Conservation (phyloP, 2,113 vertebrate species). For the Gymnobelideus leadbeateri region DNA sequence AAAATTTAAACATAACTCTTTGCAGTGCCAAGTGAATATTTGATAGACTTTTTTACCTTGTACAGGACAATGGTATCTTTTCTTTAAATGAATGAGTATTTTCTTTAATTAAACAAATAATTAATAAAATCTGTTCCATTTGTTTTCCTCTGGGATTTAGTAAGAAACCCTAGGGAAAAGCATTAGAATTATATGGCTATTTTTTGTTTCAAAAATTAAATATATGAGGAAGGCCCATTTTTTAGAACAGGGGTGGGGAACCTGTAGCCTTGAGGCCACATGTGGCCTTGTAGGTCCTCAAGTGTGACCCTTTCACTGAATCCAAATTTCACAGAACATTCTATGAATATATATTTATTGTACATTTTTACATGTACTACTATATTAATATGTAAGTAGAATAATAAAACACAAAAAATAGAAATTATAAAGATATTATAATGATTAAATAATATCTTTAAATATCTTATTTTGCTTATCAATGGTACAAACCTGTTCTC, state of each 20-base stretch:
- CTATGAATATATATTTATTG: too few relatives aligned
- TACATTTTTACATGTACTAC: too few relatives aligned
- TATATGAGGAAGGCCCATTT: background rate
- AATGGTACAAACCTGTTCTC: background rate
- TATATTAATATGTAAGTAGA: background rate
- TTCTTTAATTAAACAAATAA: background rate
- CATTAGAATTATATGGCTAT: background rate
- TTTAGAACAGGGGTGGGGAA: too few relatives aligned
- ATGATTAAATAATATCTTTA: background rate
- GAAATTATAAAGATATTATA: background rate
- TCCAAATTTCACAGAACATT: too few relatives aligned
- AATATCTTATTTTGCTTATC: background rate
- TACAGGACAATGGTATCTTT: background rate
- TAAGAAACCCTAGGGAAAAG: conserved; percentile 22
- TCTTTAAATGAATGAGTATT: background rate
- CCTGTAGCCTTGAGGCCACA: too few relatives aligned
- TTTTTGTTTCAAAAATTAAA: background rate
- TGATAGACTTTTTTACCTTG: background rate
- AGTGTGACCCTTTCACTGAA: too few relatives aligned
- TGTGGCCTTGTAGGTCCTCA: too few relatives aligned
- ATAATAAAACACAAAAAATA: background rate
- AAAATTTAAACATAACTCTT: background rate
- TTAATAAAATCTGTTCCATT: conserved; percentile 4
- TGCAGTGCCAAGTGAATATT: background rate
- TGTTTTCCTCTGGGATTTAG: conserved; percentile 31